Conservation (phyloP, 1,140 invertebrate species). For the Scaptomyza graminum region DNA sequence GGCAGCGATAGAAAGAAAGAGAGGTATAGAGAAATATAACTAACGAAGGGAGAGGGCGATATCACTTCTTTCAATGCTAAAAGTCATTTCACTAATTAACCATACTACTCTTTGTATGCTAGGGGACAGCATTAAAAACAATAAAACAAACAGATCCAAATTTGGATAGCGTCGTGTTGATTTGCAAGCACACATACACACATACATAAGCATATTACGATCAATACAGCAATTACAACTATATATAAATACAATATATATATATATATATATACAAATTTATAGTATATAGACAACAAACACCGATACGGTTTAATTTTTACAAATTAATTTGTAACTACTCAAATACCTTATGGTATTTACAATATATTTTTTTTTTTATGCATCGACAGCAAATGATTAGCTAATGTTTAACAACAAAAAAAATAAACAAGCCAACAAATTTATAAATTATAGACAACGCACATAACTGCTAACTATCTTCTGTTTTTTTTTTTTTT, state of each 20-base stretch:
- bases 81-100: conserved; percentile 64
- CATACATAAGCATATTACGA: conserved; percentile 66
- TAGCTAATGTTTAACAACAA: conserved; percentile 57
- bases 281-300: conserved; percentile 46
- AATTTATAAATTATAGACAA: conserved; percentile 48
- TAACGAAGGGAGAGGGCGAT: conserved; percentile 16
- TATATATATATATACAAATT: conserved; percentile 48
- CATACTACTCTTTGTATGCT: conserved; percentile 8
- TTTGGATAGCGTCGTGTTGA: conserved; percentile 18
- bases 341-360: conserved; percentile 37
- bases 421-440: conserved; percentile 30
- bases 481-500: conserved; percentile 4
- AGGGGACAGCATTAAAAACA: conserved; percentile 6
- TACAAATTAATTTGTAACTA: conserved; percentile 40
- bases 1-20: conserved; percentile 18
- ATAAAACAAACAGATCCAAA: conserved; percentile 40
- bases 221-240: conserved; percentile 57
- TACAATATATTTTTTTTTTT: conserved; percentile 16
- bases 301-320: conserved; percentile 53
- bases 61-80: conserved; percentile 51
- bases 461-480: conserved; percentile 45
- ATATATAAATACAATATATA: conserved; percentile 40
- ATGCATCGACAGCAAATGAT: conserved; percentile 41
- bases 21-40: not conserved
- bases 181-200: conserved; percentile 41